phyloP scores from a whole-genome alignment of 2,888 invertebrate species.

The Trachelus iudaicus region DNA sequence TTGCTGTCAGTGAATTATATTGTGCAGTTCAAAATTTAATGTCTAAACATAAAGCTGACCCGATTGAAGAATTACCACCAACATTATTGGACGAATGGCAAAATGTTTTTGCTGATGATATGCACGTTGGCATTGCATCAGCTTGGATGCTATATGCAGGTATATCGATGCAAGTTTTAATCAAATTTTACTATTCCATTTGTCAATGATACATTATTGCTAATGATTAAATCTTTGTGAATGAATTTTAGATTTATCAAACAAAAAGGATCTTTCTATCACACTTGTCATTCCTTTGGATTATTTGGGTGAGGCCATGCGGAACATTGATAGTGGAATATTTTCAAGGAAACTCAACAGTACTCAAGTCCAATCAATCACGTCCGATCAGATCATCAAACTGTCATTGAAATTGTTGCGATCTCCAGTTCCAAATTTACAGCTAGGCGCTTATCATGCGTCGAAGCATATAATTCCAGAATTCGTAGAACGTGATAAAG shows the following conservation, averaged over 20 bases:
- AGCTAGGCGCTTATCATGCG: conserved; percentile 67
- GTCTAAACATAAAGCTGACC: conserved; percentile 53
- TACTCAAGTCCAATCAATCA: conserved; percentile 18
- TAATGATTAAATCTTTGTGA: not conserved
- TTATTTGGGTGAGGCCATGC: conserved; percentile 52
- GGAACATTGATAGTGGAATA: conserved; percentile 42
- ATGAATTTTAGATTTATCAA: conserved; percentile 41
- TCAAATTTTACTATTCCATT: not conserved
- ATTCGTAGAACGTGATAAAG: conserved; percentile 66
- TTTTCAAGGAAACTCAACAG: conserved; percentile 37
- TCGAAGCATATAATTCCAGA: conserved; percentile 63
- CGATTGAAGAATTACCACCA: conserved; percentile 60
- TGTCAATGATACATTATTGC: conserved; percentile 5
- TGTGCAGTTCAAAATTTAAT: conserved; percentile 67
- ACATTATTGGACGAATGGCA: conserved; percentile 76
- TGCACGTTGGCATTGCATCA: conserved; percentile 68
- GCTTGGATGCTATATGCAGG: conserved; percentile 68
- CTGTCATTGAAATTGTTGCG: conserved; percentile 61
- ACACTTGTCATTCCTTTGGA: conserved; percentile 44
- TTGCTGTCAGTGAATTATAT: conserved; percentile 69
- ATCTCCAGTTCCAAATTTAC: conserved; percentile 62
- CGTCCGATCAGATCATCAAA: conserved; percentile 49
- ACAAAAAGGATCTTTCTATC: conserved; percentile 37
- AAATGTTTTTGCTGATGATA: conserved; percentile 78
- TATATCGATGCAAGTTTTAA: conserved; percentile 37